Base-by-base conservation (phyloP, 2,797 vertebrate genomes). In the Chromobotia macracanthus region DNA sequence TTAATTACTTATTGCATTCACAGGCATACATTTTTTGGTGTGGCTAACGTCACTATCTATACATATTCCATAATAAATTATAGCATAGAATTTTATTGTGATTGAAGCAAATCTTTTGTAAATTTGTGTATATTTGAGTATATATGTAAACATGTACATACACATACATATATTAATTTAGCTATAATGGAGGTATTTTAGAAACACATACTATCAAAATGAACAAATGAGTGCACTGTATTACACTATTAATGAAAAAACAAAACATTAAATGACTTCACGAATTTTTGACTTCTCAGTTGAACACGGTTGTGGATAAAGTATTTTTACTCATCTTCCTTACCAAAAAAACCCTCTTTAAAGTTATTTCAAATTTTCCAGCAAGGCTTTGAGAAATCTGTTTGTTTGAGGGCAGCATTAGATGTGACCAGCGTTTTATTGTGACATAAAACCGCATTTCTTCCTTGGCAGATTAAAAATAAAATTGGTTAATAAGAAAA, bases 401-500 rank as follows among this genome's bases (percentile, higher is more conserved):
- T 99, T 99, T 99, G 97, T 99, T 98, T 98, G 97, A 99, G 97
- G 97, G 97, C 97, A 99, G 97, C 96, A 99, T 98, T 98, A 99
- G 96, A 99, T 98, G 97, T 98, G 97, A 98, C 97, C 97, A 96
- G 96, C 97, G 95, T 98, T 99, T 99, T 98, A 99, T 99, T 99
- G 97, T 99, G 97, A 99, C 97, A 99, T 98, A 99, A 99, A 98
- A 99, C 97, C 96, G 94, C 96, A 98, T 99, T 99, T 98, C 97
- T 99, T 99, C 97, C 96, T 95, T 93, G 95, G 96, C 97, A 99
- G 97, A 99, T 99, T 99, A 99, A 99, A 99, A 99, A 98, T 97
- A 99, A 99, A 99, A 99, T 98, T 97, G 96, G 97, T 99, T 99
- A 99, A 99, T 99, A 99, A 99, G 97, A 99, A 99, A 99, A 99